phyloP scores from a whole-genome alignment of 1,140 invertebrate species.

The Plectus sambesii region DNA sequence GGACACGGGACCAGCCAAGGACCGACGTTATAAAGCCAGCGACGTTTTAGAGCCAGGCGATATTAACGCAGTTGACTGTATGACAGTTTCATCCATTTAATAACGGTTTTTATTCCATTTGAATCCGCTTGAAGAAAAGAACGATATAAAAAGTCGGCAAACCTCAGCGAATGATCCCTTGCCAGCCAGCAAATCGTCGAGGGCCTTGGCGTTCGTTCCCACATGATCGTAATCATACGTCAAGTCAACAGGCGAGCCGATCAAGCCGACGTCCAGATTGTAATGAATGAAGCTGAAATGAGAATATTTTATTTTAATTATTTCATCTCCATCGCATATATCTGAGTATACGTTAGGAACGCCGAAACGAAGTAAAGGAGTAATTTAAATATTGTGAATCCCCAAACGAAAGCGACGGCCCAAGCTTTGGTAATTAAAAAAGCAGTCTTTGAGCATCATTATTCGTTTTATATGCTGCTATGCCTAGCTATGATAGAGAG shows the following conservation, averaged over 20 bases:
- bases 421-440: too few species aligned
- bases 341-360: too few species aligned
- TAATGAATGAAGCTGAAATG: constrained; percentile 50
- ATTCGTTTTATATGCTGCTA: too few species aligned
- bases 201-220: constrained; percentile 23
- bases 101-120: constrained; percentile 3
- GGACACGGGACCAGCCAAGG: too few species aligned
- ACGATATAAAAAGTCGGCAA: constrained; percentile 18
- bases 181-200: constrained; percentile 34
- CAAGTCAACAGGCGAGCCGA: constrained; percentile 82
- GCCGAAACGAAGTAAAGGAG: too few species aligned
- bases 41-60: too few species aligned
- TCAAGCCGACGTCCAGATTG: constrained; percentile 55
- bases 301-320: constrained; percentile 3
- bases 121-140: constrained; percentile 8
- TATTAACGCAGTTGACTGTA: too few species aligned
- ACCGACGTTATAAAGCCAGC: too few species aligned
- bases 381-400: too few species aligned
- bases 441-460: too few species aligned
- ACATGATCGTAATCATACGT: constrained; percentile 71
- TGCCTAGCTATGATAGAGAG: not conserved
- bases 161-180: constrained; percentile 50
- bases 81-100: constrained; percentile 11
- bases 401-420: too few species aligned
- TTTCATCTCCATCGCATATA: too few species aligned